These are phyloP conservation scores for Matsumurasca onukii DNA, from an alignment of 1,140 invertebrate genomes.

Conservation along the genomic window DNA sequence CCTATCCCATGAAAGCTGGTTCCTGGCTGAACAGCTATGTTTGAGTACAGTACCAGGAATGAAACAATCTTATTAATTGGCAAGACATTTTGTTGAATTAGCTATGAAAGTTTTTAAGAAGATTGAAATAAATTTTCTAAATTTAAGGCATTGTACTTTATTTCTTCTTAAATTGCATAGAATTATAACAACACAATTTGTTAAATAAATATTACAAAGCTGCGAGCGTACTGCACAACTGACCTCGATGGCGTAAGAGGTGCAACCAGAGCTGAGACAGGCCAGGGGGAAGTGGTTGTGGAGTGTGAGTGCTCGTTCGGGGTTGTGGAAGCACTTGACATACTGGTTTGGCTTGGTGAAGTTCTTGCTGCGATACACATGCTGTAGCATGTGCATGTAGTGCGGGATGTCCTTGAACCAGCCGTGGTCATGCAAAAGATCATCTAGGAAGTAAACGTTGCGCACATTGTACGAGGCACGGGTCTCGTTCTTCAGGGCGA, in stretches of 20 bases:
- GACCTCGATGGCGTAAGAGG: constrained; percentile 82
- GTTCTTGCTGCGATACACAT: constrained; percentile 86
- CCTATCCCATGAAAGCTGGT: too few relatives aligned
- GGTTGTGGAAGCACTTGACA: constrained; percentile 93
- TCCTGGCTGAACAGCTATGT: too few relatives aligned
- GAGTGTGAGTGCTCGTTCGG: constrained; percentile 81
- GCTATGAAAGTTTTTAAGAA: too few relatives aligned
- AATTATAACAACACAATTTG: too few relatives aligned
- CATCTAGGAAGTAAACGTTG: constrained; percentile 94
- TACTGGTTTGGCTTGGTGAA: constrained; percentile 93
- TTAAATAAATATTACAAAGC: too few relatives aligned
- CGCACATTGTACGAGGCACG: constrained; percentile 86
- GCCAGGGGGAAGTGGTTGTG: constrained; percentile 93
- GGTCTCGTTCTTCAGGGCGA: constrained; percentile 68
- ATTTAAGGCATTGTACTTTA: too few relatives aligned
- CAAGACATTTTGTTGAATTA: too few relatives aligned
- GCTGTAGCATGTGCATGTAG: constrained; percentile 93
- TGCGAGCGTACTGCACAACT: too few relatives aligned
- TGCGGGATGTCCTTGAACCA: constrained; percentile 81
- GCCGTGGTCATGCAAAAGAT: constrained; percentile 76
- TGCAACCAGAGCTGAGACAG: constrained; percentile 81
- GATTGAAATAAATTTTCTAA: too few relatives aligned
- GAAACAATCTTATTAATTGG: too few relatives aligned
- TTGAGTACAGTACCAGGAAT: too few relatives aligned
- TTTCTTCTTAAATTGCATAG: too few relatives aligned